Conservation (phyloP, 1,140 invertebrate genomes). For the Probaryconus sp. region DNA sequence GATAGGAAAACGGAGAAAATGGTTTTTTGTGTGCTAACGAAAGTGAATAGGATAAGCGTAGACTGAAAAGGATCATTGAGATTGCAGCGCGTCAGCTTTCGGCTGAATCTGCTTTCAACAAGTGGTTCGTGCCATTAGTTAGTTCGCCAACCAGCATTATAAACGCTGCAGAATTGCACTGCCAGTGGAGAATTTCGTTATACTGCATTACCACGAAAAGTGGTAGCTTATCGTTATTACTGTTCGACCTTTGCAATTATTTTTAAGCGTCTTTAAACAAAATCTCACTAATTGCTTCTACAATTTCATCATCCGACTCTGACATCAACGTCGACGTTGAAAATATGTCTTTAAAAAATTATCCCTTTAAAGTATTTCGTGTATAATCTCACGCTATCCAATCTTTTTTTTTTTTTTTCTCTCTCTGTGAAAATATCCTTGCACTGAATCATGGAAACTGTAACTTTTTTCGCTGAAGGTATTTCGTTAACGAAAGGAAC, state of each 20-base stretch:
- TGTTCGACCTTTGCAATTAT: constrained; percentile 40
- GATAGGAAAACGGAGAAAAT: constrained; percentile 6
- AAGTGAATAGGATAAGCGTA: constrained; percentile 19
- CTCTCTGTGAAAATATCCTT: no score
- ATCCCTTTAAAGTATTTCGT: no score
- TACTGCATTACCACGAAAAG: constrained; percentile 4
- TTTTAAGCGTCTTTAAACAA: constrained; percentile 41
- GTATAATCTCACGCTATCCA: no score
- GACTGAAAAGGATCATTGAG: constrained; percentile 23
- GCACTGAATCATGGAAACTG: no score
- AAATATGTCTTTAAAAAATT: no score
- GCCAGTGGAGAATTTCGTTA: constrained; percentile 23
- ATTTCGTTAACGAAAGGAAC: no score
- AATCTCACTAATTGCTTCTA: constrained; percentile 30
- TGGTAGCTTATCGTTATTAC: background rate
- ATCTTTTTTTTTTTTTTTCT: no score
- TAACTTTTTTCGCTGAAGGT: no score
- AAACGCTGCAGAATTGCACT: constrained; percentile 16
- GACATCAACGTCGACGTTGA: constrained; percentile 1
- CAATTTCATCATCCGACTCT: constrained; percentile 9
- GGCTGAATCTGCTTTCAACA: constrained; percentile 39
- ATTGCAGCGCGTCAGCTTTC: constrained; percentile 27
- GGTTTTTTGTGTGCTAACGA: constrained; percentile 10
- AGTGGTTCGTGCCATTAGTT: constrained; percentile 44
- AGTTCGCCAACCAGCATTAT: constrained; percentile 35